Percentiles rank a stretch among this genome's conserved stretches.
Evolutionary conservation across 2,888 invertebrate species (phyloP).

Genomic region (Agrotis ipsilon): DNA sequence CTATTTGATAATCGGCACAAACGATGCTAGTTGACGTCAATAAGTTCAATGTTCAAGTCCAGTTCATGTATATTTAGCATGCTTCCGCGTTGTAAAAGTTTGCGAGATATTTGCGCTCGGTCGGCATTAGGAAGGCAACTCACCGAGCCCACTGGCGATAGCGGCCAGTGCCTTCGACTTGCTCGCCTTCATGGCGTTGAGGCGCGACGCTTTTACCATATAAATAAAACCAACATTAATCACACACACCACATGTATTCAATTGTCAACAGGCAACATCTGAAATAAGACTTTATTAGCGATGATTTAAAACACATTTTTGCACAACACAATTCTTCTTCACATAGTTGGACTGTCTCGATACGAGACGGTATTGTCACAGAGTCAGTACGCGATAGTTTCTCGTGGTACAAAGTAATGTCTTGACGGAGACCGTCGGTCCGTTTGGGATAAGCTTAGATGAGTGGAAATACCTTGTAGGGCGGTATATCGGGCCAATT

Average conservation of each 20-base stretch:
- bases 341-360: slow-evolving; percentile 65
- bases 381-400: slow-evolving; percentile 81
- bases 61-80: background rate
- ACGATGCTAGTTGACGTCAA: background rate
- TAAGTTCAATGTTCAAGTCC: slow-evolving; percentile 10
- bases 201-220: slow-evolving; percentile 93
- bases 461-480: slow-evolving; percentile 95
- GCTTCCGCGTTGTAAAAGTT: slow-evolving; percentile 24
- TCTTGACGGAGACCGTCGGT: slow-evolving; percentile 78
- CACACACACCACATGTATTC: slow-evolving; percentile 87
- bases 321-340: slow-evolving; percentile 77
- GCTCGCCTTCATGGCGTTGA: slow-evolving; percentile 93
- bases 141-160: slow-evolving; percentile 97
- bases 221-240: slow-evolving; percentile 92
- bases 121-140: slow-evolving; percentile 89
- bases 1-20: slow-evolving; percentile 57
- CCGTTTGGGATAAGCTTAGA: slow-evolving; percentile 80
- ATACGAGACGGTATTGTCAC: slow-evolving; percentile 70
- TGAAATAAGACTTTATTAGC: slow-evolving; percentile 90
- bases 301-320: slow-evolving; percentile 76
- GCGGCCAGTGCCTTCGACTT: slow-evolving; percentile 97
- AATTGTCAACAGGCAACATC: slow-evolving; percentile 82
- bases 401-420: slow-evolving; percentile 76
- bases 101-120: slow-evolving; percentile 65
- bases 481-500: slow-evolving; percentile 95